phyloP scores from a whole-genome alignment of 2,888 invertebrate species.

The Tetropium fuscum region DNA sequence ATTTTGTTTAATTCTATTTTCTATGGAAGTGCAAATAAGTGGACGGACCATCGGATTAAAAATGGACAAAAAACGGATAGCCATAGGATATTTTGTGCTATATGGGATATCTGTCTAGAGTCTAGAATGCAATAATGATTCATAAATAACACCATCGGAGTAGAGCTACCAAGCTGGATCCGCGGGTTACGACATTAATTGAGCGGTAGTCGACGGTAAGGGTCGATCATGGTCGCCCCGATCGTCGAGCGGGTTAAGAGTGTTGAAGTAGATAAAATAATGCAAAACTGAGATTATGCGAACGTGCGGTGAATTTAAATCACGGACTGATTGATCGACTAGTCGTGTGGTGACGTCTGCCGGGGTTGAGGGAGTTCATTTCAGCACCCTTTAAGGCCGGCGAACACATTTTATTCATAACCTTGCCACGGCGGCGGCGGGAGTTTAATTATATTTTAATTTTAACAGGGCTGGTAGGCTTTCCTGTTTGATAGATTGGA shows the following conservation, averaged over 20 bases:
- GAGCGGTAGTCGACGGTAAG: background rate
- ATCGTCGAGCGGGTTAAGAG: conserved; percentile 53
- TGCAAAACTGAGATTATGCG: conserved; percentile 66
- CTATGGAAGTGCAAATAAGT: no score
- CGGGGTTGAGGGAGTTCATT: conserved; percentile 33
- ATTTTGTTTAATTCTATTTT: no score
- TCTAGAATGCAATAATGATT: no score
- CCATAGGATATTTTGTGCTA: no score
- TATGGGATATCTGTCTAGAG: no score
- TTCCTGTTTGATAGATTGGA: background rate
- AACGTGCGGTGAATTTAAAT: conserved; percentile 66
- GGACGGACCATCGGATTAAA: no score
- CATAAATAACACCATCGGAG: background rate
- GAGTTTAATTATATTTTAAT: conserved; percentile 32
- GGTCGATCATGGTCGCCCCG: conserved; percentile 5
- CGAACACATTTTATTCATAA: conserved; percentile 36
- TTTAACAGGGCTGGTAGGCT: background rate
- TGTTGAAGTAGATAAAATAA: conserved; percentile 64
- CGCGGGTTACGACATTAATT: background rate
- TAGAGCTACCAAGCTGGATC: background rate
- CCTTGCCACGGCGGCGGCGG: conserved; percentile 34
- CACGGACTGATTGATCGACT: conserved; percentile 55
- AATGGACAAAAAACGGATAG: no score
- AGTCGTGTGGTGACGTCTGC: conserved; percentile 52
- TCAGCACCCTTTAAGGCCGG: conserved; percentile 31